phyloP scores from a whole-genome alignment of 2,888 invertebrate species.

The Fragum sueziense region DNA sequence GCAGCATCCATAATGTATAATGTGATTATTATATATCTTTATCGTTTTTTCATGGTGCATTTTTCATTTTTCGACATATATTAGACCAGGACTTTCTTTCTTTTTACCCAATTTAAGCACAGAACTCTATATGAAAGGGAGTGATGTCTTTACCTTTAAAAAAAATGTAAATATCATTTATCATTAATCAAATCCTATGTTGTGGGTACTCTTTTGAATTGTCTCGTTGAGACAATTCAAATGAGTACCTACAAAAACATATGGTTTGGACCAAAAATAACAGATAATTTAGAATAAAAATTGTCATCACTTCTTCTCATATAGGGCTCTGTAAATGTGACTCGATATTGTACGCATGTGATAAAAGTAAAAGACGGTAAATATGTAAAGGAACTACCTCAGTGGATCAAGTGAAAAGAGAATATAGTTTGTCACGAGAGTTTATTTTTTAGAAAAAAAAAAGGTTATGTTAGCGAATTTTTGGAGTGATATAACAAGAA shows the following conservation, averaged over 20 bases:
- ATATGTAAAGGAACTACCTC: conserved; percentile 9
- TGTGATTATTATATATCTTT: not conserved
- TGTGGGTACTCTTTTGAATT: too few relatives aligned
- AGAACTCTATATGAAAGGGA: too few relatives aligned
- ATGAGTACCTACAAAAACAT: too few relatives aligned
- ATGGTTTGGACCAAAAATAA: too few relatives aligned
- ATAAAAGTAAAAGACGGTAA: not conserved
- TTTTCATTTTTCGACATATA: not conserved
- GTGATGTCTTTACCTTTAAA: too few relatives aligned
- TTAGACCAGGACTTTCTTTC: not conserved
- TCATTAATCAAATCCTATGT: too few relatives aligned
- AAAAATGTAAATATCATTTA: too few relatives aligned
- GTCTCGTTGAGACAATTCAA: too few relatives aligned
- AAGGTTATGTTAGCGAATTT: not conserved
- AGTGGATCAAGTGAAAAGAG: not conserved
- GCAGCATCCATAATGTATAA: not conserved
- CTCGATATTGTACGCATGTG: conserved; percentile 14
- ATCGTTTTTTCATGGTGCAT: conserved; percentile 6
- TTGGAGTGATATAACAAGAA: not conserved
- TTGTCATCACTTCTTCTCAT: too few relatives aligned
- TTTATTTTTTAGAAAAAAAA: conserved; percentile 2
- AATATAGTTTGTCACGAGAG: conserved; percentile 10
- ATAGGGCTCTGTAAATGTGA: conserved; percentile 8
- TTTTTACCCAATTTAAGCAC: not conserved
- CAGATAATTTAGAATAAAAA: too few relatives aligned